phyloP scores from a whole-genome alignment of 2,797 vertebrate genomes.

The Apodemus agrarius region DNA sequence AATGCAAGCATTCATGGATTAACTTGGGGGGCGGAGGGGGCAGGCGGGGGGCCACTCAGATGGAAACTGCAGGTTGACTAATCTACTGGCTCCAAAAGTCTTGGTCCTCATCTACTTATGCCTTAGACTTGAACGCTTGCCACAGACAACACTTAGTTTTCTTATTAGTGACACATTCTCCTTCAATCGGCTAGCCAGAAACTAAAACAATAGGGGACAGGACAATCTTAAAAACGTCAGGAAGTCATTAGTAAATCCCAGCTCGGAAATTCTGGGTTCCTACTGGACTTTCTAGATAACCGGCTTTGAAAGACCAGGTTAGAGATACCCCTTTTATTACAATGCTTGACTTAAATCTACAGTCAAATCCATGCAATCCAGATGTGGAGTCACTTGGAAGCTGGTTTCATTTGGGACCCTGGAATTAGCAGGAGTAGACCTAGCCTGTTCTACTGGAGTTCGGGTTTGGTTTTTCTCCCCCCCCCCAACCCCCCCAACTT shows the following conservation, averaged over 20 bases:
- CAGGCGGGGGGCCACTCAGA: too few species aligned
- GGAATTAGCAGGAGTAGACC: too few species aligned
- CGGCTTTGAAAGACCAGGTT: neutral
- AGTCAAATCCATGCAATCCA: neutral
- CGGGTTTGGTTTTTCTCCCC: neutral
- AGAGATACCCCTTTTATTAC: neutral
- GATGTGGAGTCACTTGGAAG: neutral
- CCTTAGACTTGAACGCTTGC: neutral
- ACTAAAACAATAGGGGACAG: neutral
- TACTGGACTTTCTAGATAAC: neutral
- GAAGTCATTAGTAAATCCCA: neutral
- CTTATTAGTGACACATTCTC: neutral
- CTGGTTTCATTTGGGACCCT: too few species aligned
- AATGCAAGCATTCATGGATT: neutral
- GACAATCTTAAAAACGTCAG: neutral
- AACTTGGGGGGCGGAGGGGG: too few species aligned
- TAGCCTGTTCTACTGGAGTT: fast-evolving
- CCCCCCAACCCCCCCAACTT: too few species aligned
- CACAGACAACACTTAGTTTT: neutral
- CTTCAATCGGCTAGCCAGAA: neutral
- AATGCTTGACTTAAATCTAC: neutral
- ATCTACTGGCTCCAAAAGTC: neutral
- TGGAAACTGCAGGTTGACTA: neutral
- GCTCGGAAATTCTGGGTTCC: neutral
- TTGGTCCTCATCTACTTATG: neutral